A percentile compares a stretch with the other conserved stretches of the same genome.
phyloP scores from a whole-genome alignment of 2,888 invertebrate genomes.

The Lasioglossum zephyrum region DNA sequence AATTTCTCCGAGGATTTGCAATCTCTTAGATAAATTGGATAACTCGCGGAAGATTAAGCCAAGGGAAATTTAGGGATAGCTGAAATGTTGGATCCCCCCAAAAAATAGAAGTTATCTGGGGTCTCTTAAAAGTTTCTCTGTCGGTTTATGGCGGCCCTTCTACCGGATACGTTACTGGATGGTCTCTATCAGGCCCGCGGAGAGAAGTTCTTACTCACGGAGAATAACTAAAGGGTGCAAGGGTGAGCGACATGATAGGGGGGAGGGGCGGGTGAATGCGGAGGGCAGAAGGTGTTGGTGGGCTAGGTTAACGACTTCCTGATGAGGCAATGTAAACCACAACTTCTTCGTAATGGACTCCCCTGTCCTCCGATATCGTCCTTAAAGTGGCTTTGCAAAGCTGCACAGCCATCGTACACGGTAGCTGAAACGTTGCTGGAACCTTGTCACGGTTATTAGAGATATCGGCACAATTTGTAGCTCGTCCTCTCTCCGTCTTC shows the following conservation, averaged over 20 bases:
- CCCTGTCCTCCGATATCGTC: constrained; percentile 71
- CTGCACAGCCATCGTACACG: constrained; percentile 36
- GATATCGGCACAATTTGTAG: constrained; percentile 69
- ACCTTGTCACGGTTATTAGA: constrained; percentile 64
- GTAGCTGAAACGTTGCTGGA: constrained; percentile 47
- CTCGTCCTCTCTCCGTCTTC: constrained; percentile 18
- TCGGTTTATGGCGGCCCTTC: constrained; percentile 43
- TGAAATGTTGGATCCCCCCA: constrained; percentile 11
- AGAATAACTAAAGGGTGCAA: constrained; percentile 58
- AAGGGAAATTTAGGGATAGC: constrained; percentile 21
- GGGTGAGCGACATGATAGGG: constrained; percentile 37
- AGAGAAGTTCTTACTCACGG: constrained; percentile 20
- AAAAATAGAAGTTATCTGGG: constrained; percentile 52
- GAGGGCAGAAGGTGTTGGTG: constrained; percentile 65
- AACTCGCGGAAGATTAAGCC: constrained; percentile 24
- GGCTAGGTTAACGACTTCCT: constrained; percentile 82
- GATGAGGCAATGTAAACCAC: constrained; percentile 81
- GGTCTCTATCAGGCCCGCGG: constrained; percentile 40
- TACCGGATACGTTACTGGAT: constrained; percentile 43
- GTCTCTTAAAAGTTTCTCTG: constrained; percentile 44
- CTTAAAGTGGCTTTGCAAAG: constrained; percentile 70
- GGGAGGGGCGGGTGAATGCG: constrained; percentile 31
- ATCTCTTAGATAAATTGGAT: constrained; percentile 5
- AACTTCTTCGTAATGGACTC: constrained; percentile 80
- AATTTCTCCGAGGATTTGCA: background rate